Evolutionary conservation across 2,888 invertebrate genomes (phyloP), one percentile per base, ranked within the genome.

Genomic region (Junonia oenone): DNA sequence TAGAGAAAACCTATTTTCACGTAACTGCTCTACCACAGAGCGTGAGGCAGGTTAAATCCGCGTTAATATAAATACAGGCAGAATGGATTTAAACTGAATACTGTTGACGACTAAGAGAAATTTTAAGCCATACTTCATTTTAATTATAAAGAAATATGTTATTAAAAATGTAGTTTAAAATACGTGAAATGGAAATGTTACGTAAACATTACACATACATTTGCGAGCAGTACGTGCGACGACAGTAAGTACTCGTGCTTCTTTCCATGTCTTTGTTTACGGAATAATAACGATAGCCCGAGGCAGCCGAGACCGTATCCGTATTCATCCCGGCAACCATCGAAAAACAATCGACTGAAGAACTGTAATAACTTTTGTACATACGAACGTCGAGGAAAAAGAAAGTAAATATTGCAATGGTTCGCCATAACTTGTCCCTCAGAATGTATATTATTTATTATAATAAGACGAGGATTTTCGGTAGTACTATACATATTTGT

Each of bases 281-380:
- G 14, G 50, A 46, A 58, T 54, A 58, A 53, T 50, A 58, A 50
- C 52, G 13, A 26, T 19, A 47, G 46, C 31, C 33, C 29, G 37
- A 52, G 27, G n/a, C 47, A 27, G 37, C 6, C 43, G 43, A 43
- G 37, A 35, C 38, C 43, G 22, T 35, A 49, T 45, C 45, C 56
- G 56, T 52, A 26, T 43, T 43, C 43, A 43, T 43, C 43, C 43
- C 53, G 26, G 27, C 29, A 19, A 38, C 40, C 47, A 31, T 47
- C 38, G 43, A 31, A 47, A 54, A 43, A 48, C 48, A 48, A 48
- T 48, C 47, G 9, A 47, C 11, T 33, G 40, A 43, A 52, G 43
- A 49, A 43, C 33, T 49, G 17, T 26, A 33, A 26, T 43, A 55
- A 50, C 29, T 50, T 29, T 37, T 40, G 17, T 40, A 27, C 38